Conservation (phyloP, 2,113 vertebrate species). For the Microcebus tavaratra region DNA sequence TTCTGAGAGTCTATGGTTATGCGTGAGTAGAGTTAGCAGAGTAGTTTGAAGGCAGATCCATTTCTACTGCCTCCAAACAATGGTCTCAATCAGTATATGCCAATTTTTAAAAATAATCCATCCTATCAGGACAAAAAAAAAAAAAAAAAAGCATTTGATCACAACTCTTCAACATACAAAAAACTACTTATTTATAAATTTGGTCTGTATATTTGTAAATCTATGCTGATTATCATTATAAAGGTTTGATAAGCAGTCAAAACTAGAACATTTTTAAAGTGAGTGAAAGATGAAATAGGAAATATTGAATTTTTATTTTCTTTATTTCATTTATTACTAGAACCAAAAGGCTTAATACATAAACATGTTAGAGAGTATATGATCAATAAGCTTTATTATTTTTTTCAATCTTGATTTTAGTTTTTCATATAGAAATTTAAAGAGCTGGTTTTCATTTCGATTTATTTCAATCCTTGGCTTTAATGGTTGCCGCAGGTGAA, state of each 20-base stretch:
- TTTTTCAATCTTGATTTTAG: neutral
- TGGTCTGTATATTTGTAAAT: neutral
- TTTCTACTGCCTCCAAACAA: neutral
- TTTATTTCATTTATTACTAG: neutral
- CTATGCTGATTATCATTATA: neutral
- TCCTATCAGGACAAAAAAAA: neutral
- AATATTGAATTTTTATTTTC: neutral
- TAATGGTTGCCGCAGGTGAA: neutral
- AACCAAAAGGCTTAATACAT: neutral
- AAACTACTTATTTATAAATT: neutral
- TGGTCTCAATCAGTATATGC: neutral
- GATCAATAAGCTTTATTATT: neutral
- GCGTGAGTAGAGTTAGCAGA: neutral
- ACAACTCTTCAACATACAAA: neutral
- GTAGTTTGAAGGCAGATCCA: neutral
- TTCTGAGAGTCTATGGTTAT: neutral
- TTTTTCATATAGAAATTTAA: neutral
- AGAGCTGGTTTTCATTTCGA: neutral
- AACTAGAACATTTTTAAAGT: neutral
- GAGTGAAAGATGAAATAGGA: neutral
- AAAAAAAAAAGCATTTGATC: neutral
- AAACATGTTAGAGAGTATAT: neutral
- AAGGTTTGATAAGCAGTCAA: neutral
- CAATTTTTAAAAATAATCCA: neutral
- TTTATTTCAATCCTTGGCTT: neutral